Conservation (phyloP, 2,888 invertebrate genomes). For the Caenorhabditis sp. region DNA sequence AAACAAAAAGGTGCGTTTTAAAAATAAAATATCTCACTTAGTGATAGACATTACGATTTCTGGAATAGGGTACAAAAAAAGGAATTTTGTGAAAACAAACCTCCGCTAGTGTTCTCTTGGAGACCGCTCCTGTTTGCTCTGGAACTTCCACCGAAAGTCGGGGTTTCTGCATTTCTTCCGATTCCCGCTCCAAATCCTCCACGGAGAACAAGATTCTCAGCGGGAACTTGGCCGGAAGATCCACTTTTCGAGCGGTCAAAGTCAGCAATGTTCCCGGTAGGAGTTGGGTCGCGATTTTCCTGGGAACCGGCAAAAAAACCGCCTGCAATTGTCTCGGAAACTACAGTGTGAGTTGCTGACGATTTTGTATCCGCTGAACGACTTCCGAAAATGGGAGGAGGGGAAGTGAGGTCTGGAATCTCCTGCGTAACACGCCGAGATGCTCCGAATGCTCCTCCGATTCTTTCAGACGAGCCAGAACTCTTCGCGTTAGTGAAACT, state of each 20-base stretch:
- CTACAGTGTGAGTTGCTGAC: neutral
- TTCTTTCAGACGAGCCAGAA: neutral
- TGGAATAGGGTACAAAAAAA: no score
- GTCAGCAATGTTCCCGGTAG: neutral
- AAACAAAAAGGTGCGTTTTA: neutral
- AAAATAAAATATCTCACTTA: neutral
- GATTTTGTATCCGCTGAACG: slow-evolving; percentile 4
- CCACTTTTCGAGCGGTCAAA: neutral
- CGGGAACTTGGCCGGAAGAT: no score
- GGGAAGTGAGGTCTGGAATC: neutral
- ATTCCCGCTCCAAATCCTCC: slow-evolving; percentile 17
- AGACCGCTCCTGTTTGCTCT: no score
- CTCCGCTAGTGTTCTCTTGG: slow-evolving; percentile 4
- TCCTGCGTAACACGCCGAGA: neutral
- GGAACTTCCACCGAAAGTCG: no score
- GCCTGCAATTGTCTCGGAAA: neutral
- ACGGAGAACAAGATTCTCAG: neutral
- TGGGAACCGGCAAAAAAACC: neutral
- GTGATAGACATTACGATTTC: no score
- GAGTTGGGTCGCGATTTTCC: neutral
- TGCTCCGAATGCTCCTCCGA: neutral
- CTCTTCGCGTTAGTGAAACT: neutral
- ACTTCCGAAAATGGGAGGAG: neutral
- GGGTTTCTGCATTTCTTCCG: neutral
- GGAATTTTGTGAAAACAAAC: no score